A percentile compares a stretch with the other conserved stretches of the same genome.
Evolutionary conservation across 2,113 vertebrate genomes (phyloP).

Genomic region (Psephotus haematonotus): DNA sequence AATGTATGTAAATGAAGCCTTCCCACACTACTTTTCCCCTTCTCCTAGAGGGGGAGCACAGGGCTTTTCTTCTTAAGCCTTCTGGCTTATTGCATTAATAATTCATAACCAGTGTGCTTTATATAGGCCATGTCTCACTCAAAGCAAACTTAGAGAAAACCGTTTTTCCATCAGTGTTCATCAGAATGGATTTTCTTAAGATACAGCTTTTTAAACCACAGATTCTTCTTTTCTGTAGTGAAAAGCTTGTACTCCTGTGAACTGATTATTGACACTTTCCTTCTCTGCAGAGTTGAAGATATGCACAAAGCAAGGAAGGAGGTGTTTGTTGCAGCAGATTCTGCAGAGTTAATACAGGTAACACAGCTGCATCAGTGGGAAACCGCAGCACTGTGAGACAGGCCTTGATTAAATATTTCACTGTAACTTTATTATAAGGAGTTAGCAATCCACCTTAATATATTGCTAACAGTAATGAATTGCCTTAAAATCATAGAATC

Average conservation of each 20-base stretch:
- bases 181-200: not conserved
- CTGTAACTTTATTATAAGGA: not conserved
- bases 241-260: not conserved
- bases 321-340: not conserved
- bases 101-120: not conserved
- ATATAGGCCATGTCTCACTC: not conserved
- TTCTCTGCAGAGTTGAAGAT: not conserved
- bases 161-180: not conserved
- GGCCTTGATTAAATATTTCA: not conserved
- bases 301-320: not conserved
- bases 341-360: not conserved
- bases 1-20: constrained; percentile 12
- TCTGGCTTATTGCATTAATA: constrained; percentile 23
- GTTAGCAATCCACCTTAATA: not conserved
- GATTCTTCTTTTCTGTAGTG: not conserved
- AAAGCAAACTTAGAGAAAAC: not conserved
- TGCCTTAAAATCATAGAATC: not conserved
- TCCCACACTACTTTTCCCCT: not conserved
- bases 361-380: not conserved
- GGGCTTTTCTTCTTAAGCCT: constrained; percentile 26
- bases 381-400: not conserved
- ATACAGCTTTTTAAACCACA: not conserved
- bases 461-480: not conserved
- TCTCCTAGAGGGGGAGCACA: not conserved
- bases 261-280: not conserved